Base-by-base conservation (phyloP, 2,113 vertebrate genomes). In the Sinocyclocheilus grahami region DNA sequence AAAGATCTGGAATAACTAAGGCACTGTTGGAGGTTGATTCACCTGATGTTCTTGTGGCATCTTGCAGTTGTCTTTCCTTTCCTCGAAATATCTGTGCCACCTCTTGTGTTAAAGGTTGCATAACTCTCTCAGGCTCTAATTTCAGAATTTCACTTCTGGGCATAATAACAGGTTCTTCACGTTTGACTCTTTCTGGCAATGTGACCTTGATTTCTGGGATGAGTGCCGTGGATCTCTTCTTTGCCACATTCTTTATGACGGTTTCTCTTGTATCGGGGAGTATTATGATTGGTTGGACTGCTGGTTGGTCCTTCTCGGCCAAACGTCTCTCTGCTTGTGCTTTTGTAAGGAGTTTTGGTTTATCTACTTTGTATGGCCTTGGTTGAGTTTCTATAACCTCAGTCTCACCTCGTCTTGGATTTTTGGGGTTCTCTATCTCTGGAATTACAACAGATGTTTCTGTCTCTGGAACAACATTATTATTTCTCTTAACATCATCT, bases 71-170 rank as follows among this genome's bases (percentile, higher is more conserved):
- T 62, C 85, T 67, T 55, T 92, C 90, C 55, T 88, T 89, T 48
- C 83, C 84, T 77, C 86, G 80, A 46, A 92, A 88, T 84, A 88
- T 78, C 53, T 74, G 51, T 12, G 84, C 72, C 76, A 75, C 60
- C 14, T 88, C 87, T n/a, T 83, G 78, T 82, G 74, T 91, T 14
- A 88, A 33, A 12, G 91, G 90, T 37, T 92, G 78, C 65, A 46
- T 86, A 80, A 37, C 72, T n/a, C 92, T 89, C 85, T 92, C 91
- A 55, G 87, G 5, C 60, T 93, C 90, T 22, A 93, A 83, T 75
- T 92, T 90, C 67, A 93, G 67, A 88, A 90, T 67, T 88, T 93
- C 90, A 86, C 86, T 90, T 87, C 87, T 90, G 4, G 92, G 92
- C 65, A 90, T 37, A 71, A 12, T 87, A 37, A 89, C 39, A 58